These are phyloP conservation scores for Amia ocellicauda DNA, from an alignment of 2,113 vertebrate species.

Conservation along the genomic window DNA sequence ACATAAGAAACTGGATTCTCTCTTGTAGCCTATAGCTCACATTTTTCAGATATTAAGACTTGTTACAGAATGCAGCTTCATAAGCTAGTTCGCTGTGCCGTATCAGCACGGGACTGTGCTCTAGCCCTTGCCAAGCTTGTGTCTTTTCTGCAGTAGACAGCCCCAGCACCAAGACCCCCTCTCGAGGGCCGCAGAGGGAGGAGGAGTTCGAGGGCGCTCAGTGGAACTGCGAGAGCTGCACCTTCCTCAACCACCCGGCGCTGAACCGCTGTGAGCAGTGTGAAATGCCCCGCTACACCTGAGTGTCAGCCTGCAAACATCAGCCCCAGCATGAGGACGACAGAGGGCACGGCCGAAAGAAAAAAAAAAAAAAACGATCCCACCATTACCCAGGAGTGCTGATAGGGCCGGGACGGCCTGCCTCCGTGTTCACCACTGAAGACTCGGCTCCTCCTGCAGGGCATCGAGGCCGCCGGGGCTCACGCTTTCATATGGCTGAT, in stretches of 20 bases:
- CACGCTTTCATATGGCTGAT: too few species aligned
- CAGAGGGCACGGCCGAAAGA: constrained; percentile 29
- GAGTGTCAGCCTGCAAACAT: constrained; percentile 54
- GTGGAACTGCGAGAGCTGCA: constrained; percentile 98
- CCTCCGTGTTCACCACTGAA: neutral
- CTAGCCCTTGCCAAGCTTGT: neutral
- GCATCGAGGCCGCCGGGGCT: neutral
- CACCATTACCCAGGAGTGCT: neutral
- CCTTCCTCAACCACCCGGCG: constrained; percentile 97
- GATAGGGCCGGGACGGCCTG: neutral
- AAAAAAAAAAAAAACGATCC: too few species aligned
- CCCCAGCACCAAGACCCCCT: constrained; percentile 59
- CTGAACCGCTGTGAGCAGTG: constrained; percentile 98
- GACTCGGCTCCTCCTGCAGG: constrained; percentile 34
- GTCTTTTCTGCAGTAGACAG: constrained; percentile 42
- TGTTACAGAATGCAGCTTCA: too few species aligned
- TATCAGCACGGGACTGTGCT: neutral
- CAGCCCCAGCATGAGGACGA: constrained; percentile 46
- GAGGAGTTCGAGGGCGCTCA: constrained; percentile 97
- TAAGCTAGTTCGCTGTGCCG: neutral
- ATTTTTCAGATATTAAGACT: too few species aligned
- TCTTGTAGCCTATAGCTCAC: too few species aligned
- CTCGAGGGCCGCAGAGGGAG: constrained; percentile 73
- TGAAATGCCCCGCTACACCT: constrained; percentile 96
- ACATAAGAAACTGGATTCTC: too few species aligned